These are phyloP conservation scores for Lethenteron reissneri DNA, from an alignment of 2,113 vertebrate genomes.

Conservation along the genomic window DNA sequence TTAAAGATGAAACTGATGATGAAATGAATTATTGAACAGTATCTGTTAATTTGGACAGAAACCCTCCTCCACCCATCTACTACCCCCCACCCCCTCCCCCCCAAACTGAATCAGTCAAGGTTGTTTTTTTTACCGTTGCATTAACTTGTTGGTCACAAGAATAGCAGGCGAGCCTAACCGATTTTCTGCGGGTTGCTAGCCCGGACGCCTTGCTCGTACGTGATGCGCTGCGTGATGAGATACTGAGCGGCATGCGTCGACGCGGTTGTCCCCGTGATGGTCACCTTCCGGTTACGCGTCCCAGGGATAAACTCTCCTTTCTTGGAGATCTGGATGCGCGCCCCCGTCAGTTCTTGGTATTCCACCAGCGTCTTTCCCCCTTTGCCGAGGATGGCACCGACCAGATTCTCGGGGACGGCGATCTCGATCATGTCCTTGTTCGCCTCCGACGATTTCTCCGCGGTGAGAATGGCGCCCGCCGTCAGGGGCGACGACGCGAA, in stretches of 20 bases:
- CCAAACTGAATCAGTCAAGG: too few species aligned
- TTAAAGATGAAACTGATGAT: too few species aligned
- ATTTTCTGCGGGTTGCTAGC: constrained; percentile 87
- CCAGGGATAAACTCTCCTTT: constrained; percentile 82
- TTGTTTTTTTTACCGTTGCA: too few species aligned
- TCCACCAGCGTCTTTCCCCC: constrained; percentile 82
- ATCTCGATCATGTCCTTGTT: constrained; percentile 78
- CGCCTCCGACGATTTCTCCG: constrained; percentile 37
- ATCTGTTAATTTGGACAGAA: constrained; percentile 16
- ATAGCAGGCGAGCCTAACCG: constrained; percentile 25
- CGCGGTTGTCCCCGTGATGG: constrained; percentile 70
- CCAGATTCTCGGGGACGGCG: constrained; percentile 71
- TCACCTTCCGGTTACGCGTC: constrained; percentile 81
- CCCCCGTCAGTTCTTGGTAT: constrained; percentile 81
- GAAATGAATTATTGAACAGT: too few species aligned
- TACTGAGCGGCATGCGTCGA: constrained; percentile 79
- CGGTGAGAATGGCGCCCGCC: constrained; percentile 48
- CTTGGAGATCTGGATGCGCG: constrained; percentile 83
- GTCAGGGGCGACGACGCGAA: constrained; percentile 47
- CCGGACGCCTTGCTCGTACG: constrained; percentile 74
- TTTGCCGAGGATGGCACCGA: constrained; percentile 74
- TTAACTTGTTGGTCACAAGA: too few species aligned
- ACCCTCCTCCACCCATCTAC: constrained; percentile 12
- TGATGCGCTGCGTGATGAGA: constrained; percentile 85
- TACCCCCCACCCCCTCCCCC: not conserved